Percentiles rank a stretch among this genome's conserved stretches.
phyloP scores from a whole-genome alignment of 2,797 vertebrate genomes.

The Sebastes elongatus region DNA sequence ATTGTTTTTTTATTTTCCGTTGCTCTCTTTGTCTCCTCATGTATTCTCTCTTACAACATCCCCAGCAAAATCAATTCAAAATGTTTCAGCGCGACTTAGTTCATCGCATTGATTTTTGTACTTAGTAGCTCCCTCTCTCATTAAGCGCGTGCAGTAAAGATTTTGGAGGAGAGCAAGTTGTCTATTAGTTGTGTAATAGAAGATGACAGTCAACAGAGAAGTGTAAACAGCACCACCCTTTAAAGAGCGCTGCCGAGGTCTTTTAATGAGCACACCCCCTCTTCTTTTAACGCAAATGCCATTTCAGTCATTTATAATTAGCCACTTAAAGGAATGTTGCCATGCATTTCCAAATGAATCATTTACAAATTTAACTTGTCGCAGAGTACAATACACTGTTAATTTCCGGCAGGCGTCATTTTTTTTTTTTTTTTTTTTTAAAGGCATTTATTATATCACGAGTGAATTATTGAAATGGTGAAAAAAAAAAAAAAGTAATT shows the following conservation, averaged over 20 bases:
- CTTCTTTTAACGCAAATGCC: slow-evolving; percentile 34
- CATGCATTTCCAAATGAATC: slow-evolving; percentile 62
- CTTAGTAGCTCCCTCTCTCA: not conserved
- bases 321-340: slow-evolving; percentile 43
- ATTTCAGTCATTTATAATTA: slow-evolving; percentile 64
- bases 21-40: not conserved
- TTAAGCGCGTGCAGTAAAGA: not conserved
- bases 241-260: slow-evolving; percentile 18
- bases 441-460: slow-evolving; percentile 29
- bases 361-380: slow-evolving; percentile 46
- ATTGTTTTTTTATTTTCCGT: not conserved
- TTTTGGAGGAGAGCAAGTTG: slow-evolving; percentile 7
- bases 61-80: slow-evolving; percentile 19
- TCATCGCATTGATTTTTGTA: slow-evolving; percentile 38
- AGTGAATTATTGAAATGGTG: slow-evolving; percentile 49
- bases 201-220: slow-evolving; percentile 40
- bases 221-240: slow-evolving; percentile 38
- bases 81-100: slow-evolving; percentile 28
- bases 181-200: slow-evolving; percentile 45
- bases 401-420: slow-evolving; percentile 27
- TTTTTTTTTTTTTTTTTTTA: not conserved
- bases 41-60: slow-evolving; percentile 4
- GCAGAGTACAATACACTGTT: slow-evolving; percentile 50
- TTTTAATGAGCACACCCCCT: slow-evolving; percentile 48
- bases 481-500: not conserved